Evolutionary conservation across 2,888 invertebrate species (phyloP).

Genomic region (Agonopterix subpropinquella): DNA sequence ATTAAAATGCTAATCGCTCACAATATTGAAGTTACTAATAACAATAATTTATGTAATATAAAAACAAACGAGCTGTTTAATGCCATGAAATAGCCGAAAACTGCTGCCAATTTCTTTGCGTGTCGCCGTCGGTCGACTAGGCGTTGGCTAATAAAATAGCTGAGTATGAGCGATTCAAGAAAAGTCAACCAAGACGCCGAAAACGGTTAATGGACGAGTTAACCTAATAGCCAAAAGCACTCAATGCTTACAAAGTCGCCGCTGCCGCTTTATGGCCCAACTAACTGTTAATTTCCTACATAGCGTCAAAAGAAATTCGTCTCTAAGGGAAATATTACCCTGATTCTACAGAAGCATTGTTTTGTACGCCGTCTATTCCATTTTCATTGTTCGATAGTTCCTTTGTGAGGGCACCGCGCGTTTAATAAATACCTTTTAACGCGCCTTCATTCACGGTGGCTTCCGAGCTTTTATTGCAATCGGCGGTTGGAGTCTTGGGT

Average conservation of each 20-base stretch:
- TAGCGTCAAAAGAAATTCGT: conserved; percentile 59
- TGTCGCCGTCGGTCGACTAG: neutral
- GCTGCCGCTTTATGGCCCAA: conserved; percentile 61
- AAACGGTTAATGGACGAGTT: conserved; percentile 66
- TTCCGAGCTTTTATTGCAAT: conserved; percentile 18
- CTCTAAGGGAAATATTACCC: conserved; percentile 56
- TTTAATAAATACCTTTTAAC: conserved; percentile 32
- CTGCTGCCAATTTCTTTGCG: neutral
- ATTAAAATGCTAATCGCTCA: no score
- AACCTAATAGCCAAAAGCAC: conserved; percentile 73
- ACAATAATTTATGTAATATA: no score
- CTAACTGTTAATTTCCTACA: conserved; percentile 71
- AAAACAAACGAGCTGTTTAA: neutral
- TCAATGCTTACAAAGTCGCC: conserved; percentile 71
- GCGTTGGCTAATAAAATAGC: neutral
- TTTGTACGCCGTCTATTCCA: conserved; percentile 37
- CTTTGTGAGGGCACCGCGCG: conserved; percentile 23
- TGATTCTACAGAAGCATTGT: conserved; percentile 34
- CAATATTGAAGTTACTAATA: no score
- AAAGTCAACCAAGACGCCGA: conserved; percentile 51
- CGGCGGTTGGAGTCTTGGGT: conserved; percentile 10
- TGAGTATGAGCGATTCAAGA: conserved; percentile 32
- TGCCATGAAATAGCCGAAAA: neutral
- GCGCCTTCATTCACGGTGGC: conserved; percentile 17
- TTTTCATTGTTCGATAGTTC: conserved; percentile 32